Base-by-base conservation (phyloP, 2,888 invertebrate genomes). In the Elegia similella region DNA sequence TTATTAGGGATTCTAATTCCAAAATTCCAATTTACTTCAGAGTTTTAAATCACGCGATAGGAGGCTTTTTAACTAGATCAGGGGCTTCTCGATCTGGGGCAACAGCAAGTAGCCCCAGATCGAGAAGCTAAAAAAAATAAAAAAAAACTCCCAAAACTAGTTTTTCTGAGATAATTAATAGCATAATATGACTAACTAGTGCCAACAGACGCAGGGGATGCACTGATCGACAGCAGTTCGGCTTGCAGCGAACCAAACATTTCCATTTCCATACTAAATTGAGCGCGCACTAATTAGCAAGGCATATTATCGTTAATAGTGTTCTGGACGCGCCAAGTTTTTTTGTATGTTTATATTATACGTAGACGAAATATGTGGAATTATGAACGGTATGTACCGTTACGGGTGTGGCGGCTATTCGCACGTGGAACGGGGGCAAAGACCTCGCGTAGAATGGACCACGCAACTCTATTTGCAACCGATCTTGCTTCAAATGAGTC, bases 321-420 rank as follows among this genome's bases (percentile, higher is more conserved):
- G 13, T 42, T 38, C 16, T 46, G 30, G 54, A 50, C 15, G 54
- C 10, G 44, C 38, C 38, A 42, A 54, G 32, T 7, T 32, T 55
- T 55, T 55, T 55, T n/a, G 44, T 44, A 42, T 43, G 43, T 54
- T 43, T 58, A 57, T 56, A 58, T 57, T 60, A 44, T 50, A 63
- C 58, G 62, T 57, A 63, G 59, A 65, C 63, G 65, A 65, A 65
- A 66, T 65, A 73, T 72, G 71, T 70, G 65, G 68, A 69, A 63
- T 72, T 76, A 80, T 74, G 70, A 75, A 68, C 73, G 72, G 67
- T 67, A 65, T 70, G 73, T 79, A 74, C 84, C 84, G 84, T 84
- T 86, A 82, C 68, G 78, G 82, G 82, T 76, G 82, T 73, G 83
- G 70, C 74, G 66, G 67, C 72, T 73, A 76, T 80, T 82, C 72